Conservation (phyloP, 2,113 vertebrate genomes). For the Felis catus region DNA sequence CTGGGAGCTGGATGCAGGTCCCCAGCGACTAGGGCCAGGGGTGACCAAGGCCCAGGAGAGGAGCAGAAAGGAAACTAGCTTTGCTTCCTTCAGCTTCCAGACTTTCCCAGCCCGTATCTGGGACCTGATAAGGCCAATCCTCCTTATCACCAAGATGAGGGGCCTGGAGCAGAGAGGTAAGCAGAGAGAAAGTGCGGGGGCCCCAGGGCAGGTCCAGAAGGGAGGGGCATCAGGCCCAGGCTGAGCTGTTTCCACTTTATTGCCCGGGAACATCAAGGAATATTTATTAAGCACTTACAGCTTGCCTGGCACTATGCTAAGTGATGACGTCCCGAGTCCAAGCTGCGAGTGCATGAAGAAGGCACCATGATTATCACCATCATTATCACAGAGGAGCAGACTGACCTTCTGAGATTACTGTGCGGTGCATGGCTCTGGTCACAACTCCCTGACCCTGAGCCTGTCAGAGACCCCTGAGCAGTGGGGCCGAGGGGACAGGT, state of each 20-base stretch:
- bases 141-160: constrained; percentile 40
- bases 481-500: fast-evolving
- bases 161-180: neutral
- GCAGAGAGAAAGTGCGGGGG: neutral
- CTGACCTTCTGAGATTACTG: fast-evolving
- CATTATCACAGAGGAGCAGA: neutral
- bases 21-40: fast-evolving
- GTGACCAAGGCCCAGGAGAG: neutral
- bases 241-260: neutral
- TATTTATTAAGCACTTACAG: neutral
- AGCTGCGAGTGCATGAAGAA: neutral
- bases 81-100: neutral
- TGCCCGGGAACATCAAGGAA: neutral
- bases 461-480: neutral
- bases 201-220: neutral
- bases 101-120: constrained; percentile 33
- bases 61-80: neutral
- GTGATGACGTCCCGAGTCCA: neutral
- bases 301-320: fast-evolving
- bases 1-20: neutral
- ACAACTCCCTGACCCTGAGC: neutral
- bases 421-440: neutral
- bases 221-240: neutral
- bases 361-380: fast-evolving
- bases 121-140: constrained; percentile 57